Evolutionary conservation across 2,113 vertebrate genomes (phyloP).

Genomic region (Pygathrix nemaeus): DNA sequence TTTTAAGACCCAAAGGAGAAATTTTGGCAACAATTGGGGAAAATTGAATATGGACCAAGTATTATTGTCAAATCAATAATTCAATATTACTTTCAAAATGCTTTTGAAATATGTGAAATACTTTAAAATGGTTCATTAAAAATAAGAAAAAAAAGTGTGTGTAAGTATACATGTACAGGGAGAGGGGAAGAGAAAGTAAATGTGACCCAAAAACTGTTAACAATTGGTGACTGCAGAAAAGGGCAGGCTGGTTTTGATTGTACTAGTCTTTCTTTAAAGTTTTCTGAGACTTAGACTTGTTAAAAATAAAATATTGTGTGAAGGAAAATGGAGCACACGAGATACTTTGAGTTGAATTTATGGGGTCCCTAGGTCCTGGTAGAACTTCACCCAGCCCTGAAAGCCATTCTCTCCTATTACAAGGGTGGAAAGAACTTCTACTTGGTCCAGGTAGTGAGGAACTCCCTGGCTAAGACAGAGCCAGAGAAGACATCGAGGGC

Average conservation of each 20-base stretch:
- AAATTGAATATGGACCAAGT: not conserved
- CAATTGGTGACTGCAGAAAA: no score
- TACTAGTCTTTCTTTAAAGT: not conserved
- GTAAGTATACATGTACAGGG: not conserved
- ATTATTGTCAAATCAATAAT: not conserved
- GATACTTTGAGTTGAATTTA: not conserved
- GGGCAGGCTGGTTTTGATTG: not conserved
- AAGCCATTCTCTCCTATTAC: no score
- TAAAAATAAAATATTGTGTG: not conserved
- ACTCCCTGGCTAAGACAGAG: not conserved
- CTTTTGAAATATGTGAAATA: not conserved
- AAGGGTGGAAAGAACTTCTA: accelerated
- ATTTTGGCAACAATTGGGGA: not conserved
- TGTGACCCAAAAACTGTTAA: not conserved
- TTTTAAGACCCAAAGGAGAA: not conserved
- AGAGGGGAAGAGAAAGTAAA: not conserved
- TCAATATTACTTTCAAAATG: not conserved
- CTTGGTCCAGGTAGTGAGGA: not conserved
- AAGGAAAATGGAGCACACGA: not conserved
- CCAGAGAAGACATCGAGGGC: not conserved
- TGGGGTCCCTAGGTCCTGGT: not conserved
- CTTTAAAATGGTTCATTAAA: not conserved
- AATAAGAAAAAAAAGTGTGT: not conserved
- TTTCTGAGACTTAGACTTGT: not conserved
- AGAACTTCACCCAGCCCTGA: not conserved